Base-by-base conservation (phyloP, 2,888 invertebrate genomes). In the Acleris laterana region DNA sequence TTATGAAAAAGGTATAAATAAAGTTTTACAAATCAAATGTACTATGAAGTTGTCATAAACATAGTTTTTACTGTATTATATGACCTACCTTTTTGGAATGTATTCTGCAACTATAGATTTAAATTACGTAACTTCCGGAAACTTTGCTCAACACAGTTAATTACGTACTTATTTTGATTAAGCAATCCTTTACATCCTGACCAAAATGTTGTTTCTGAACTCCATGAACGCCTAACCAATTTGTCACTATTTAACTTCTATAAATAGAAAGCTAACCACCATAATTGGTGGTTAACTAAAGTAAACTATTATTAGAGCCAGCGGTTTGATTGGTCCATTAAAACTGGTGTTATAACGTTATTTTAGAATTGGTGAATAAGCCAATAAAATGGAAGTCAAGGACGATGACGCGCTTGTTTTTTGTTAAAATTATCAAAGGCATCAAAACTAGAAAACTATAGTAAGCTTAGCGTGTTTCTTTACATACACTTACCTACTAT, bases 261-360 rank as follows among this genome's bases (percentile, higher is more conserved):
- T 66, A 62, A 66, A 66, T 66, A 66, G 61, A 66, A 66, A 56
- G 65, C 57, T 57, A 66, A 62, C 38, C 48, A 48, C 13, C 66
- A 19, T 61, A 66, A 62, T 65, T 65, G 65, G 22, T 17, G 49
- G 20, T 22, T 28, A 44, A 32, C 44, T 46, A n/a, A 46, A 46
- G 50, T 25, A 48, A 55, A 46, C 62, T 66, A 66, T 66, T 66
- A 62, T 66, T 62, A 66, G 66, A 62, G 17, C 16, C 57, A 28
- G 53, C 60, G 55, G 61, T 52, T 62, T 57, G 56, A 66, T 66
- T 62, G 57, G 57, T 42, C 62, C 19, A 52, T 62, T 62, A 62
- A 58, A 66, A 66, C 56, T 57, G 22, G 32, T 38, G 66, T 62
- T 62, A 61, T 52, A 44, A 46, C 22, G 51, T 61, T 66, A 66